Evolutionary conservation across 2,888 invertebrate genomes (phyloP).

Genomic region (Helicoverpa assulta): DNA sequence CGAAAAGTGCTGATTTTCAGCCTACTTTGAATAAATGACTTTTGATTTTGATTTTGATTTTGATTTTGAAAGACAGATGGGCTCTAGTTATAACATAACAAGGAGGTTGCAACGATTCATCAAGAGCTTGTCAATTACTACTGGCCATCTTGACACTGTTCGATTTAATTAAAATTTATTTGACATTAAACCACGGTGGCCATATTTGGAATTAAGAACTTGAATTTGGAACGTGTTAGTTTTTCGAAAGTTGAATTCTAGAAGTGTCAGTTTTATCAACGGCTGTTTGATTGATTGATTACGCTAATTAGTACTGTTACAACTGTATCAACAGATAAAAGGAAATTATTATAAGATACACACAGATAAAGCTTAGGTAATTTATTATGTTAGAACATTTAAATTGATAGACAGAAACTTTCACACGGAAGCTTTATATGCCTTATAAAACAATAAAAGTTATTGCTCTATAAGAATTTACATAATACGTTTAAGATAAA

Average conservation of each 20-base stretch:
- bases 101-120: constrained; percentile 86
- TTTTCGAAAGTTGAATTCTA: constrained; percentile 66
- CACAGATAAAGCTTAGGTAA: constrained; percentile 41
- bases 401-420: constrained; percentile 18
- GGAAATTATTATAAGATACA: constrained; percentile 41
- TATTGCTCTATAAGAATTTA: too few relatives aligned
- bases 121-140: constrained; percentile 87
- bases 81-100: constrained; percentile 83
- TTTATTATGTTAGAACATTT: constrained; percentile 35
- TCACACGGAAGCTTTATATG: constrained; percentile 16
- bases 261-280: constrained; percentile 67
- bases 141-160: constrained; percentile 78
- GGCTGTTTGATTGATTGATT: constrained; percentile 64
- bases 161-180: constrained; percentile 89
- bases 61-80: constrained; percentile 88
- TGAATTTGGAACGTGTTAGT: constrained; percentile 60
- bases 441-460: too few relatives aligned
- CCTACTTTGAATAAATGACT: too few relatives aligned
- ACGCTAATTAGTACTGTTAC: constrained; percentile 40
- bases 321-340: constrained; percentile 26
- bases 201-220: constrained; percentile 59
- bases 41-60: too few relatives aligned
- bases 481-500: too few relatives aligned
- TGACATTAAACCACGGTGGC: constrained; percentile 69
- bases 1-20: too few relatives aligned